Evolutionary conservation across 2,113 vertebrate species (phyloP).

Genomic region (Melanotaenia duboulayi): DNA sequence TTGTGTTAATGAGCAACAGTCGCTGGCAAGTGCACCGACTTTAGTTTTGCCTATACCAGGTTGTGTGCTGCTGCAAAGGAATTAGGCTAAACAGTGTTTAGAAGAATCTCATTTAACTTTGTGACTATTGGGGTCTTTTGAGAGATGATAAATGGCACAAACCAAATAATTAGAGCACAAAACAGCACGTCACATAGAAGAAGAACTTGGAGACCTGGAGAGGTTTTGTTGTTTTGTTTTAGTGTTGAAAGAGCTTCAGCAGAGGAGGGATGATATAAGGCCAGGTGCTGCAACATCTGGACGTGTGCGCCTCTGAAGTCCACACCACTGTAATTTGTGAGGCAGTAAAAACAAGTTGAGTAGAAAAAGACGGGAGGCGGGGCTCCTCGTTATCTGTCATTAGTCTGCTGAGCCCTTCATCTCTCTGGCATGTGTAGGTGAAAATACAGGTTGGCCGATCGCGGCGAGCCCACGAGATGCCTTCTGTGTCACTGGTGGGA

Average conservation of each 20-base stretch:
- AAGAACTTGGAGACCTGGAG: neutral
- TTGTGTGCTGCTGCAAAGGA: too few relatives aligned
- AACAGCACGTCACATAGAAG: neutral
- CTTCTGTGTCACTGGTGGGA: constrained; percentile 1
- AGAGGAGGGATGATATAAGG: constrained; percentile 33
- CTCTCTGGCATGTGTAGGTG: constrained; percentile 58
- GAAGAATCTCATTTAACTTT: too few relatives aligned
- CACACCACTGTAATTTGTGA: constrained; percentile 75
- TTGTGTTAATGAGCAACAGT: too few relatives aligned
- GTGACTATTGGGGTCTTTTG: too few relatives aligned
- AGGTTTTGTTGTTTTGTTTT: too few relatives aligned
- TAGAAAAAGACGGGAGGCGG: constrained; percentile 11
- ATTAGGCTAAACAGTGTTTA: too few relatives aligned
- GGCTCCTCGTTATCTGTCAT: constrained; percentile 70
- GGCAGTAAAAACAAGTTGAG: constrained; percentile 33
- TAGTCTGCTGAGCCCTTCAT: constrained; percentile 64
- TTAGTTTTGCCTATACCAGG: too few relatives aligned
- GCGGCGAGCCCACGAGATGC: neutral
- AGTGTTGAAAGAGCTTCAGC: constrained; percentile 34
- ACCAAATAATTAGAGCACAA: too few relatives aligned
- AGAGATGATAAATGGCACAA: too few relatives aligned
- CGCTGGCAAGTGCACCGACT: too few relatives aligned
- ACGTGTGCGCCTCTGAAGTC: constrained; percentile 7
- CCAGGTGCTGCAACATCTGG: constrained; percentile 72
- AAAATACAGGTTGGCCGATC: constrained; percentile 16